Base-by-base conservation (phyloP, 2,797 vertebrate genomes). In the Hydrolagus colliei region DNA sequence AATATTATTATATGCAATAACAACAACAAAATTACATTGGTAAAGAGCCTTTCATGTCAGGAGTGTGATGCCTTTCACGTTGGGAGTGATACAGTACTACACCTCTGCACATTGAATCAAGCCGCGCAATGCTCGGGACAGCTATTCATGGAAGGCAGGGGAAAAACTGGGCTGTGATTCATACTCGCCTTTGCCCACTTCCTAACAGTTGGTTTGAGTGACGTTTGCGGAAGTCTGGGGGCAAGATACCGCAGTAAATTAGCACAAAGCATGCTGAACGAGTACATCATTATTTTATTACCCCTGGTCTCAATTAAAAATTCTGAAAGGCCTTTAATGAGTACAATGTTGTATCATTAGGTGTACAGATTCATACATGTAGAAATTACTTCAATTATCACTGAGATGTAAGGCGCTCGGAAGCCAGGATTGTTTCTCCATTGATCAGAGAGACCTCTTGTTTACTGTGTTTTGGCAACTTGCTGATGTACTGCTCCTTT, bases 381-480 rank as follows among this genome's bases (percentile, higher is more conserved):
- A 71, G 79, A n/a, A 11, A 71, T 84, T 41, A 32, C 59, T 71
- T 35, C 65, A 63, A 84, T 84, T 84, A 84, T 84, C 71, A 93
- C 92, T 90, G 91, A 93, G 93, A 91, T 89, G 90, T 91, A 93
- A 90, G 91, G 89, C 91, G 90, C 90, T 92, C 89, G 90, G 88
- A 89, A 91, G 90, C 92, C 90, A 87, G 88, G 87, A 4, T 90
- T 89, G 91, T 90, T 52, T 93, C 90, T 90, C 88, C 92, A 93
- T 94, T 95, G 94, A 96, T 96, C 93, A 90, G 89, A 90, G 89
- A 90, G 90, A 89, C 91, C 88, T 93, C 94, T 95, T 95, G 95
- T 96, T 96, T 96, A 95, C 95, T 93, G 93, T 94, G 92, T 94
- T 94, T 94, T 95, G 94, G 93, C 93, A 93, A 94, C 93, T 93